Evolutionary conservation across 2,888 invertebrate species (phyloP).

Genomic region (Caenorhabditis virilis): DNA sequence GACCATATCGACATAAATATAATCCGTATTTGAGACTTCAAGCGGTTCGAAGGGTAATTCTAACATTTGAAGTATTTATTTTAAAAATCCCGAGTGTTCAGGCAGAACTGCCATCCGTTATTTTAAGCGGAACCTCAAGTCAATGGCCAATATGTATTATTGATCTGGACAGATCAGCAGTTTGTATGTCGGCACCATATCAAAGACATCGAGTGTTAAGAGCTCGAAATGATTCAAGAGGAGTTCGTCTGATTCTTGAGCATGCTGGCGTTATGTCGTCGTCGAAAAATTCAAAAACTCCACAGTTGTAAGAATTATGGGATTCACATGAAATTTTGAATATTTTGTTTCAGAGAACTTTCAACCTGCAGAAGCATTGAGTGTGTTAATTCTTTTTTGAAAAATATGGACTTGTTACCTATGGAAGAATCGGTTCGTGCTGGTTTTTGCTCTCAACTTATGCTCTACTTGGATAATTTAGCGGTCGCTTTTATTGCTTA

Average conservation of each 20-base stretch:
- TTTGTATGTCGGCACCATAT: slow-evolving; percentile 55
- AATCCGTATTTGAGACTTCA: slow-evolving; percentile 61
- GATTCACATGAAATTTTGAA: slow-evolving; percentile 9
- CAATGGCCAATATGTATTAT: slow-evolving; percentile 62
- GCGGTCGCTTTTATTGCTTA: slow-evolving; percentile 53
- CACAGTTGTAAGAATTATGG: slow-evolving; percentile 19
- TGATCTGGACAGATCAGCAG: slow-evolving; percentile 58
- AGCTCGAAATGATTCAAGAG: slow-evolving; percentile 35
- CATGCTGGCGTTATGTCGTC: slow-evolving; percentile 31
- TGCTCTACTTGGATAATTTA: slow-evolving; percentile 56
- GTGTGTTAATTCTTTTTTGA: slow-evolving; percentile 45
- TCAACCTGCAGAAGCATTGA: slow-evolving; percentile 37
- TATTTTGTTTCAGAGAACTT: slow-evolving; percentile 41
- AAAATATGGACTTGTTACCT: slow-evolving; percentile 52
- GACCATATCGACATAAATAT: slow-evolving; percentile 52
- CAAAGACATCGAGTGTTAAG: slow-evolving; percentile 36
- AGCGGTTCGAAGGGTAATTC: slow-evolving; percentile 52
- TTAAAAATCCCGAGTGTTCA: slow-evolving; percentile 14
- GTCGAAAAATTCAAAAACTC: slow-evolving; percentile 22
- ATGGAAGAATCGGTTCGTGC: slow-evolving; percentile 50
- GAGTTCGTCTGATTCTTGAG: slow-evolving; percentile 38
- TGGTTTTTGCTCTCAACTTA: slow-evolving; percentile 58
- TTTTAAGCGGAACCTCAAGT: slow-evolving; percentile 35
- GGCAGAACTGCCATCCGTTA: slow-evolving; percentile 44
- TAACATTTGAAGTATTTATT: not conserved